Conservation (phyloP, 2,113 vertebrate genomes). For the Myiagra hebetior region DNA sequence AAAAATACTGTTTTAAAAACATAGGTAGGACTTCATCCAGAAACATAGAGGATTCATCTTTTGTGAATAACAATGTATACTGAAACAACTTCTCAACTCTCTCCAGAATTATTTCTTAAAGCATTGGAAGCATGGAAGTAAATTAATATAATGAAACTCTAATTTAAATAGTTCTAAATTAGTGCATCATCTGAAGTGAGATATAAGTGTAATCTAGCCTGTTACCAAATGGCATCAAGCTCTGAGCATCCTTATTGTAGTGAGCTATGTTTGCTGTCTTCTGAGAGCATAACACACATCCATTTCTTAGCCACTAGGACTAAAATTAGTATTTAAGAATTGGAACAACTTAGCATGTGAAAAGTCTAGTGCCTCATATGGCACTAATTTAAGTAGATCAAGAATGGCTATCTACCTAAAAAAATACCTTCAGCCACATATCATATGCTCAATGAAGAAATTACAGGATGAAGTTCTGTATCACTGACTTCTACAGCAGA, state of each 20-base stretch:
- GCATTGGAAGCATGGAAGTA: neutral
- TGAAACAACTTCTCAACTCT: neutral
- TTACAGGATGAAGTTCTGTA: neutral
- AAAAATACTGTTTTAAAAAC: neutral
- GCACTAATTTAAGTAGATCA: neutral
- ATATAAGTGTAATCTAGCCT: neutral
- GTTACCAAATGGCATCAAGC: neutral
- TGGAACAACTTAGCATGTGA: neutral
- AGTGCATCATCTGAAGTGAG: neutral
- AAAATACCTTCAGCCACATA: neutral
- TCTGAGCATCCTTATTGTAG: neutral
- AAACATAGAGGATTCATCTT: neutral
- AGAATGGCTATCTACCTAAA: neutral
- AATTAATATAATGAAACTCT: neutral
- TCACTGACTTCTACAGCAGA: neutral
- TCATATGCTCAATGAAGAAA: neutral
- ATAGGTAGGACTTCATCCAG: neutral
- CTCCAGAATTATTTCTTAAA: neutral
- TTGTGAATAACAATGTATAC: neutral
- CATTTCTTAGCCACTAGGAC: neutral
- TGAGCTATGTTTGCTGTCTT: neutral
- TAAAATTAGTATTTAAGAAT: neutral
- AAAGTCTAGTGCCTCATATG: neutral
- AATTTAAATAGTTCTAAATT: neutral
- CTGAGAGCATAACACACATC: neutral